Evolutionary conservation across 2,113 vertebrate species (phyloP), one percentile per base, ranked within the genome.

Genomic region (Microtus montanus): DNA sequence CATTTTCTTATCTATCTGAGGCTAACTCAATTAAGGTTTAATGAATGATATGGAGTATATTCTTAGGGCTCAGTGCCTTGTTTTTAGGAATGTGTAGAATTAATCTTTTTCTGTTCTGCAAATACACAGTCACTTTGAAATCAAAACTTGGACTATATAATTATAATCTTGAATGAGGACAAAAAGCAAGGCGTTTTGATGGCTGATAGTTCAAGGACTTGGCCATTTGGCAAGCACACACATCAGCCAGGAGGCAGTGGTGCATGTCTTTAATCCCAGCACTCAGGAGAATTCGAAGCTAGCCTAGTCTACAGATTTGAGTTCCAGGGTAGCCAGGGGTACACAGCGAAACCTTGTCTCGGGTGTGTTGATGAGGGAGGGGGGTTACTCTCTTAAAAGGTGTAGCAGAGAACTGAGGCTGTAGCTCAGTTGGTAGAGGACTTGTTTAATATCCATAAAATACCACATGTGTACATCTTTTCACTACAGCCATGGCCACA

Each of bases 401-500:
- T 12, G 6, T 64, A 75, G 71, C 9, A 82, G 61, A 71, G 14
- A 15, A 7, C n/a, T 63, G 58, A 8, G 2, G 20, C 35, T 82
- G 52, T 82, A 84, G 61, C 38, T 64, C 82, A 12, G 1, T 35
- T 33, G 26, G 63, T 47, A 85, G n/a, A 61, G 41, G 17, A 22
- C 41, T 66, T 66, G 38, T 85, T 44, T 85, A 13, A 33, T 30
- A 66, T 66, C 9, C 41, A 47, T 30, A 66, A 33, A 85, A 33
- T 20, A 66, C 41, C 38, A 47, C 61, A 66, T 94, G 84, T 98
- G 89, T 98, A 77, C 98, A 97, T 99, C 97, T 99, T 98, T 99
- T 98, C 97, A 98, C 97, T 98, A 98, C 99, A 99, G 99, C 99
- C 99, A 99, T 78, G 99, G 99, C 97, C 99, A 99, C 99, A 99